A percentile compares a stretch with the other conserved stretches of the same genome.
Evolutionary conservation across 2,888 invertebrate genomes (phyloP).

Genomic region (Drosophila affinis): DNA sequence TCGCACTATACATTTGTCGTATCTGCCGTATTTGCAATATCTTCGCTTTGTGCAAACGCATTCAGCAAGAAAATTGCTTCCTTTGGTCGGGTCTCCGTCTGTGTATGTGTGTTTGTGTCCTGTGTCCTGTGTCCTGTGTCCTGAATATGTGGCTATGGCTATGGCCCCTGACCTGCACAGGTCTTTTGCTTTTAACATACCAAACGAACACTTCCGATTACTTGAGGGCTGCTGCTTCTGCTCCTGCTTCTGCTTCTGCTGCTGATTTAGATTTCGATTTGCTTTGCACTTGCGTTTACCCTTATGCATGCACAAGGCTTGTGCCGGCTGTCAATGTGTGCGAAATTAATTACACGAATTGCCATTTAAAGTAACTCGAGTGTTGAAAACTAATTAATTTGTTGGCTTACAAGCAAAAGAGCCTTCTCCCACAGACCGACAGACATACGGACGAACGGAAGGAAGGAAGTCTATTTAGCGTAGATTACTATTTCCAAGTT

Average conservation of each 20-base stretch:
- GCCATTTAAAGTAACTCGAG: slow-evolving; percentile 51
- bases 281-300: slow-evolving; percentile 25
- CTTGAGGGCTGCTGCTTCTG: slow-evolving; percentile 3
- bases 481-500: not conserved
- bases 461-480: not conserved
- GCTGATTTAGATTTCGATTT: slow-evolving; percentile 34
- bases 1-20: not conserved
- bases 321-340: slow-evolving; percentile 24
- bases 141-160: slow-evolving; percentile 30
- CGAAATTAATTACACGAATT: slow-evolving; percentile 48
- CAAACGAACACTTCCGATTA: slow-evolving; percentile 23
- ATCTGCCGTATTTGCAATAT: slow-evolving; percentile 11
- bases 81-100: slow-evolving; percentile 35
- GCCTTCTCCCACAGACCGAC: not conserved
- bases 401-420: slow-evolving; percentile 22
- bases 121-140: not conserved
- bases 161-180: slow-evolving; percentile 34
- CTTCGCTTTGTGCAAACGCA: slow-evolving; percentile 58
- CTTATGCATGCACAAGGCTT: slow-evolving; percentile 1
- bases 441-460: not conserved
- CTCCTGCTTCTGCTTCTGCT: not conserved
- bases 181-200: slow-evolving; percentile 15
- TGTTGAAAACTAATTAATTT: slow-evolving; percentile 66
- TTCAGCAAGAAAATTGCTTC: slow-evolving; percentile 68
- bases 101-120: slow-evolving; percentile 2